Evolutionary conservation across 2,113 vertebrate species (phyloP), one percentile per base, ranked within the genome.

Genomic region (Pachypanchax playfairii): DNA sequence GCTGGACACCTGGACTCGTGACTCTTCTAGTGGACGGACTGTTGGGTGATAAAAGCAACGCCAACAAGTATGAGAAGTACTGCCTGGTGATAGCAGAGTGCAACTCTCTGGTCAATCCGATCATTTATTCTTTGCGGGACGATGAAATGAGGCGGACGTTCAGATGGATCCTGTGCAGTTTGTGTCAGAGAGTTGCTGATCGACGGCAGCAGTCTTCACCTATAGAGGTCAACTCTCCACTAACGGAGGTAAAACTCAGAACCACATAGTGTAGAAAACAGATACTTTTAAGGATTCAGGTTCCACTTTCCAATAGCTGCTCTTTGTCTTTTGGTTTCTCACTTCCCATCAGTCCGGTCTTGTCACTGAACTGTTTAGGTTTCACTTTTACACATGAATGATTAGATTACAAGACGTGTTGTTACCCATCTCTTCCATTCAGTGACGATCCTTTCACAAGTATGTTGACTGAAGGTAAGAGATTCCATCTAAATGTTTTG

Each of bases 81-180:
- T 96, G 94, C 78, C 86, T 98, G 18, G 75, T 94, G 21, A 78
- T 97, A 75, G 96, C 96, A 0, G 96, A 97, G 85, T 92, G 94
- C 86, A 98, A 98, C 75, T 98, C 96, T 0, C 65, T 97, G 72
- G 92, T 98, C 54, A 98, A 98, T 1, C 95, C 95, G 0, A 91
- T 94, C 18, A 95, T 97, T 66, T 98, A 97, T 71, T 93, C 94
- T 0, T 94, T 93, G 62, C 89, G 95, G 3, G 96, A 98, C 33
- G 24, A 86, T 0, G 95, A 98, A 89, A 98, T 98, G 96, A 84
- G 94, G 2, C 80, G 52, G 12, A 96, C 96, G 24, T 97, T 96
- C 82, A 91, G 91, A 55, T 89, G 77, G 55, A 95, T 97, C 68
- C 90, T 98, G 48, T 96, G 95, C 87, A 92, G 88, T 21, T 24